These are phyloP conservation scores for Notospermus geniculatus DNA, from an alignment of 1,140 invertebrate genomes.

Conservation along the genomic window DNA sequence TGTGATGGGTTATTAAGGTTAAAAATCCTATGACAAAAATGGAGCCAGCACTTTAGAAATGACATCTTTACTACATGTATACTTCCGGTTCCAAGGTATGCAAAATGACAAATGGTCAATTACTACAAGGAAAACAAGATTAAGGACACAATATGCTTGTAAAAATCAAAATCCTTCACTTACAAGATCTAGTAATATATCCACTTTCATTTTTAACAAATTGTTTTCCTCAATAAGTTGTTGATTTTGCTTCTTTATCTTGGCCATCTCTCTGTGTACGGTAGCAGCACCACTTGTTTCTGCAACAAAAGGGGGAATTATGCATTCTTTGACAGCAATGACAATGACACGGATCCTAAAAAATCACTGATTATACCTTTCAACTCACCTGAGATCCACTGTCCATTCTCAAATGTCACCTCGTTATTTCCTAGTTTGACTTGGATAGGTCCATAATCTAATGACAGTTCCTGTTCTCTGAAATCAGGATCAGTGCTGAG, in stretches of 20 bases:
- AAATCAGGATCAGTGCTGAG: constrained; percentile 47
- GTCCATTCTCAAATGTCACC: constrained; percentile 51
- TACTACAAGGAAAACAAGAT: background rate
- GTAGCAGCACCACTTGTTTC: constrained; percentile 38
- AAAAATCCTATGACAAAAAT: background rate
- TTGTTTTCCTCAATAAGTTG: constrained; percentile 73
- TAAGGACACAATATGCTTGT: too few relatives aligned
- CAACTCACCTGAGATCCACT: constrained; percentile 49
- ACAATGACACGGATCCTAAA: background rate
- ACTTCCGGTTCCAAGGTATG: background rate
- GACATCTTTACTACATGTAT: too few relatives aligned
- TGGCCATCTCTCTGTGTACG: constrained; percentile 47
- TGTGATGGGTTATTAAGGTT: too few relatives aligned
- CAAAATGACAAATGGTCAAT: constrained; percentile 1
- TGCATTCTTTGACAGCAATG: background rate
- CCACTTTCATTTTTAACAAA: constrained; percentile 69
- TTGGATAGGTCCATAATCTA: constrained; percentile 48
- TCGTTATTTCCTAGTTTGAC: constrained; percentile 48
- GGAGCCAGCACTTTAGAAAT: background rate
- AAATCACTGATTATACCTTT: background rate
- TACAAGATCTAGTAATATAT: constrained; percentile 74
- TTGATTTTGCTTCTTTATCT: constrained; percentile 64
- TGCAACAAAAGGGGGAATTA: constrained; percentile 21
- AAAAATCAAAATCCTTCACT: constrained; percentile 13
- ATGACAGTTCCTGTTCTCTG: constrained; percentile 45